phyloP scores from a whole-genome alignment of 2,113 vertebrate species.

The Astur gentilis region DNA sequence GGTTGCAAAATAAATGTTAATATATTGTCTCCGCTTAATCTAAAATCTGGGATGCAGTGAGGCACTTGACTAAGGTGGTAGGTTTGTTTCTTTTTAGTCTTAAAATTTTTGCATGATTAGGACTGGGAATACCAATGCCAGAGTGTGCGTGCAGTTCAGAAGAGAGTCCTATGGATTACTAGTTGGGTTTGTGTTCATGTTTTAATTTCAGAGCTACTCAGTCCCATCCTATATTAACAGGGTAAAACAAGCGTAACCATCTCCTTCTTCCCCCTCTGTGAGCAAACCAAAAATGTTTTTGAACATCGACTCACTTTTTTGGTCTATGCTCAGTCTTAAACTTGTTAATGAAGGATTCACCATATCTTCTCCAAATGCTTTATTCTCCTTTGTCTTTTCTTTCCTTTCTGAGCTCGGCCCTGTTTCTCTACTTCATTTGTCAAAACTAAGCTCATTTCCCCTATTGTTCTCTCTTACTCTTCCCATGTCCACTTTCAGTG shows the following conservation, averaged over 20 bases:
- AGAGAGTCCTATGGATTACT: neutral
- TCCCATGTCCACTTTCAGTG: neutral
- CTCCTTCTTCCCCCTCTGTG: neutral
- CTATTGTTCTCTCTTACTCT: neutral
- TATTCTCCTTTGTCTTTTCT: neutral
- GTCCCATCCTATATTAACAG: neutral
- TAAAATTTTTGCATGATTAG: neutral
- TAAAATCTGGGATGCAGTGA: neutral
- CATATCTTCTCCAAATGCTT: neutral
- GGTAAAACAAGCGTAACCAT: neutral
- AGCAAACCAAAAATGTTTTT: neutral
- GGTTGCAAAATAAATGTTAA: constrained; percentile 3
- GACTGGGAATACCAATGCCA: neutral
- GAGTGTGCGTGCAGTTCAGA: neutral
- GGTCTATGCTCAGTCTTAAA: neutral
- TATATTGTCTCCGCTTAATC: neutral
- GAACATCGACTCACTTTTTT: neutral
- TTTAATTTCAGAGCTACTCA: neutral
- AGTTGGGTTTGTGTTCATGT: neutral
- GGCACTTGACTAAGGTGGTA: neutral
- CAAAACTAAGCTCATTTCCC: neutral
- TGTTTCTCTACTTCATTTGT: neutral
- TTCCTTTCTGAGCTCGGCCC: neutral
- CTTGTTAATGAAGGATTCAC: neutral
- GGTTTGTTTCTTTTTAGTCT: neutral